Percentiles rank a stretch among this genome's conserved stretches.
Conservation (phyloP, 1,140 invertebrate species). For the Drosophila prosaltans region DNA sequence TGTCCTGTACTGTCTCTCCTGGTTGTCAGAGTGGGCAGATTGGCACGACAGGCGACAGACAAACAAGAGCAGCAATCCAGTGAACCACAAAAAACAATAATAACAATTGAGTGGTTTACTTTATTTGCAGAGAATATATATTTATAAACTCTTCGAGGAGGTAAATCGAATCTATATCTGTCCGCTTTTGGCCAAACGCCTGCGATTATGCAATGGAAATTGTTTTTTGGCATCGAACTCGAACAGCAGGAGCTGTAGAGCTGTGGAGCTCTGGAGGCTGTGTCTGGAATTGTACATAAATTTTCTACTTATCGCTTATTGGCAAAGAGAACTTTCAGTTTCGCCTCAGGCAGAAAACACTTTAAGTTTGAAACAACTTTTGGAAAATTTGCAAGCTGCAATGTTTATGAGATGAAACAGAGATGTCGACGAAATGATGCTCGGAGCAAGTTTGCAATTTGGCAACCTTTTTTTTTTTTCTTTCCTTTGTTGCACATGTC, state of each 20-base stretch:
- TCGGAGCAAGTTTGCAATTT: slow-evolving; percentile 22
- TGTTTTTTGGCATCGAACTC: slow-evolving; percentile 22
- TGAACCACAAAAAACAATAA: slow-evolving; percentile 21
- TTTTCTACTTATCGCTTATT: slow-evolving; percentile 50
- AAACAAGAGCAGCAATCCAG: slow-evolving; percentile 26
- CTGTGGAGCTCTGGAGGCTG: too few species aligned
- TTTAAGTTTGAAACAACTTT: slow-evolving; percentile 19
- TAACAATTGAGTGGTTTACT: slow-evolving; percentile 30
- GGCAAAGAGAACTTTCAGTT: slow-evolving; percentile 26
- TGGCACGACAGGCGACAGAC: slow-evolving; percentile 20
- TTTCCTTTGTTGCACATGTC: slow-evolving; percentile 44
- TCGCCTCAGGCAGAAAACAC: background rate
- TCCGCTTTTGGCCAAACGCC: slow-evolving; percentile 19
- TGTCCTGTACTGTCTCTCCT: background rate
- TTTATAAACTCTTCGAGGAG: slow-evolving; percentile 18
- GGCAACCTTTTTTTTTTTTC: slow-evolving; percentile 31
- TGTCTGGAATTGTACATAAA: slow-evolving; percentile 52
- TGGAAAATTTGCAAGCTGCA: slow-evolving; percentile 40
- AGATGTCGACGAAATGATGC: background rate
- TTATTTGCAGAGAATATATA: slow-evolving; percentile 17
- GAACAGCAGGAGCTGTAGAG: background rate
- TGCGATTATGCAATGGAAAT: slow-evolving; percentile 47
- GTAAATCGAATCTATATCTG: slow-evolving; percentile 17
- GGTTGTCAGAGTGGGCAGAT: slow-evolving; percentile 22
- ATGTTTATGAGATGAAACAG: slow-evolving; percentile 24